These are phyloP conservation scores for Bombyx mandarina DNA, from an alignment of 1,140 invertebrate species.

Conservation along the genomic window DNA sequence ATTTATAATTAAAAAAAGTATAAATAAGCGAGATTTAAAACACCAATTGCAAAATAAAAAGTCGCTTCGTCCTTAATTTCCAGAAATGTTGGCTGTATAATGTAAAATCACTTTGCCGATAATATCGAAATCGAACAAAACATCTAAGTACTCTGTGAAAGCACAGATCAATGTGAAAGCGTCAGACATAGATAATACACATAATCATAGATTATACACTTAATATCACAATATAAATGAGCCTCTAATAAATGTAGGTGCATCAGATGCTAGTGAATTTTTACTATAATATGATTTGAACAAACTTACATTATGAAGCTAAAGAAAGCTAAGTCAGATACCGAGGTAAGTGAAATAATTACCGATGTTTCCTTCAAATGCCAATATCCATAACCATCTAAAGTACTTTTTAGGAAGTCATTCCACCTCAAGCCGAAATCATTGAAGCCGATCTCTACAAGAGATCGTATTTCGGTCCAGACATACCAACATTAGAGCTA, in stretches of 20 bases:
- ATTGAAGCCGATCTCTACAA: conserved; percentile 64
- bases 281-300: neutral
- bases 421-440: conserved; percentile 55
- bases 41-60: too few species aligned
- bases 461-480: conserved; percentile 63
- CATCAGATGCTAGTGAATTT: too few species aligned
- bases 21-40: too few species aligned
- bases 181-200: too few species aligned
- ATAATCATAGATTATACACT: too few species aligned
- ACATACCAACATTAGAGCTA: conserved; percentile 73
- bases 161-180: too few species aligned
- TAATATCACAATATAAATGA: too few species aligned
- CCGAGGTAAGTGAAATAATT: conserved; percentile 26
- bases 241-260: too few species aligned
- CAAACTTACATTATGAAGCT: conserved; percentile 34
- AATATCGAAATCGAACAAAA: neutral
- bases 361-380: neutral
- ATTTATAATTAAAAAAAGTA: too few species aligned
- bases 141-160: neutral
- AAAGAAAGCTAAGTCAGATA: conserved; percentile 44
- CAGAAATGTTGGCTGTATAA: too few species aligned
- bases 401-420: conserved; percentile 23
- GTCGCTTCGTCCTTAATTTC: too few species aligned
- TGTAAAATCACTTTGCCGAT: neutral
- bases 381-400: too few species aligned